These are phyloP conservation scores for Anguilla marmorata DNA, from an alignment of 2,797 vertebrate species.

Conservation along the genomic window DNA sequence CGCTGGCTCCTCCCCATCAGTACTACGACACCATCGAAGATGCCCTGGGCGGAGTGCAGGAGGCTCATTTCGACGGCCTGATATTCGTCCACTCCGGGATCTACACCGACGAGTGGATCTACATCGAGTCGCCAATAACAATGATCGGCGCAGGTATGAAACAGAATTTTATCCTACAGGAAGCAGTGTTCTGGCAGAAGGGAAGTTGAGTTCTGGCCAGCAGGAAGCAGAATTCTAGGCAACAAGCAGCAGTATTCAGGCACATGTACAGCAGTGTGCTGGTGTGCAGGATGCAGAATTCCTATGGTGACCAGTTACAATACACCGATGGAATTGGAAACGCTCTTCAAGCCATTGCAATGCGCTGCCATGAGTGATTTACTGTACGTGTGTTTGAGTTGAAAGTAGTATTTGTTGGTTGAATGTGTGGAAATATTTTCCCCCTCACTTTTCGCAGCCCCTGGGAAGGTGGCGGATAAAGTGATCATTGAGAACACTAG, in stretches of 20 bases:
- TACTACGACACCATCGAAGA: constrained; percentile 99
- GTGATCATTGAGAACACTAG: constrained; percentile 99
- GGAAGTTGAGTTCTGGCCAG: not conserved
- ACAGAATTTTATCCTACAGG: not conserved
- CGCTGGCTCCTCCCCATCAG: constrained; percentile 61
- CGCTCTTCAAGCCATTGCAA: no score
- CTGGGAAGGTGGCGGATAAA: constrained; percentile 98
- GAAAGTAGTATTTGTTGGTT: not conserved
- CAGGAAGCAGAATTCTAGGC: not conserved
- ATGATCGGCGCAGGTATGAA: constrained; percentile 96
- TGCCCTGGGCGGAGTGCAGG: constrained; percentile 95
- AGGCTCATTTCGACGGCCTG: constrained; percentile 98
- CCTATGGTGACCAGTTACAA: not conserved
- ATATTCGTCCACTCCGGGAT: constrained; percentile 99
- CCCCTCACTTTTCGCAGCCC: constrained; percentile 70
- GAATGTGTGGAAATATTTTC: not conserved
- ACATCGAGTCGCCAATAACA: constrained; percentile 99
- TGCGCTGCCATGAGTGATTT: not conserved
- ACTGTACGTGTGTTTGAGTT: not conserved
- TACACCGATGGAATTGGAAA: not conserved
- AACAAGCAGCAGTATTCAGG: not conserved
- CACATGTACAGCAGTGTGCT: not conserved
- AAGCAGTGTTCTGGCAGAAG: not conserved
- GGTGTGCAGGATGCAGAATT: not conserved
- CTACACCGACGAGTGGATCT: constrained; percentile 99